Percentiles rank a stretch among this genome's conserved stretches.
phyloP scores from a whole-genome alignment of 2,113 vertebrate species.

The Percina caprodes region DNA sequence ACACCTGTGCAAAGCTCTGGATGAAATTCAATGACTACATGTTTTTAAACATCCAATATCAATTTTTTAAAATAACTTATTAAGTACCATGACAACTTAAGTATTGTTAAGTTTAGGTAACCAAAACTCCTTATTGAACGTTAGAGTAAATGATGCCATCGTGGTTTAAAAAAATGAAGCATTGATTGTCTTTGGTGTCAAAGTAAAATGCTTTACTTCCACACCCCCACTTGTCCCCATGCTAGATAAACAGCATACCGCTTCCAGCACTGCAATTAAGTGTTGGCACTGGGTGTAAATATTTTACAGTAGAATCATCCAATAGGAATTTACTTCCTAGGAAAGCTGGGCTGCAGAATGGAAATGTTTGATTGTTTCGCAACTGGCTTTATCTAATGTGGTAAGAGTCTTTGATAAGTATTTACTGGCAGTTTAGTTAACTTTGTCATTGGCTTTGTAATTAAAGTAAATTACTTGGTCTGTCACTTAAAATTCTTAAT shows the following conservation, averaged over 20 bases:
- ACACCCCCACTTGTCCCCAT: not conserved
- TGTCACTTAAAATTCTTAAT: not conserved
- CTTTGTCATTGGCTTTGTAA: not conserved
- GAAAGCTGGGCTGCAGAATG: not conserved
- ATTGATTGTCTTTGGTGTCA: conserved; percentile 2
- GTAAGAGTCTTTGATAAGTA: not conserved
- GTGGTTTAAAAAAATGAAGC: not conserved
- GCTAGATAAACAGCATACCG: not conserved
- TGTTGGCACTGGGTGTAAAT: not conserved
- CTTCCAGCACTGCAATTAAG: not conserved
- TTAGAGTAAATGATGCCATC: not conserved
- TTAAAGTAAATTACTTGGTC: not conserved
- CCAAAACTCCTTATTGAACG: not conserved
- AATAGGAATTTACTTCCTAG: conserved; percentile 22
- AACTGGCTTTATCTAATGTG: not conserved
- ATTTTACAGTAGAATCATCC: not conserved
- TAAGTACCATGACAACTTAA: not conserved
- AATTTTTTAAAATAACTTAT: conserved; percentile 18
- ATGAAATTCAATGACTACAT: not conserved
- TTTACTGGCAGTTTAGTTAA: not conserved
- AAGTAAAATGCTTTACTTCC: not conserved
- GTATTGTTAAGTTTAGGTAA: not conserved
- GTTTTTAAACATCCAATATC: not conserved
- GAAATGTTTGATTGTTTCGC: not conserved
- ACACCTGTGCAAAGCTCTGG: not conserved